Evolutionary conservation across 2,797 vertebrate species (phyloP).

Genomic region (Falco rusticolus): DNA sequence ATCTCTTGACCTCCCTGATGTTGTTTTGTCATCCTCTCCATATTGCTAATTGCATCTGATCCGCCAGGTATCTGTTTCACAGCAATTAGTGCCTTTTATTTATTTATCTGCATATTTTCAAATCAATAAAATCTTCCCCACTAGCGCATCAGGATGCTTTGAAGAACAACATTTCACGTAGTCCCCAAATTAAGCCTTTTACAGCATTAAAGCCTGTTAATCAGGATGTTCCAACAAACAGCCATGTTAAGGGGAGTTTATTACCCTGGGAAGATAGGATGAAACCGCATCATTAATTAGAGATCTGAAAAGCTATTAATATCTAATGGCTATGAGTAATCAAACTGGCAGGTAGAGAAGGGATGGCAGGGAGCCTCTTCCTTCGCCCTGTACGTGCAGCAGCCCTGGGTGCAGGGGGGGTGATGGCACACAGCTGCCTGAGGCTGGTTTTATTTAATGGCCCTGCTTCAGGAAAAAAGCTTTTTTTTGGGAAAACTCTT

Average conservation of each 20-base stretch:
- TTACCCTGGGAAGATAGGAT: not conserved
- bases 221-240: not conserved
- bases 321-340: not conserved
- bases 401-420: not conserved
- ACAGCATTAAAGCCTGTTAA: not conserved
- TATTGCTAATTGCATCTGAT: not conserved
- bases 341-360: not conserved
- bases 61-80: not conserved
- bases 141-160: not conserved
- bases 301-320: not conserved
- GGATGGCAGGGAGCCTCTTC: not conserved
- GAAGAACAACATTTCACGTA: not conserved
- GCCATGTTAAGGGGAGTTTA: not conserved
- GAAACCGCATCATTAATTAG: not conserved
- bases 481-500: not conserved
- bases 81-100: not conserved
- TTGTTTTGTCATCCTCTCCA: not conserved
- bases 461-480: not conserved
- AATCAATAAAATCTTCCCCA: not conserved
- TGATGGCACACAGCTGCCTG: not conserved
- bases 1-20: not conserved
- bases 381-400: not conserved
- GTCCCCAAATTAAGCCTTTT: not conserved
- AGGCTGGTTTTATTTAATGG: not conserved
- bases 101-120: not conserved